These are phyloP conservation scores for Caracal caracal DNA, from an alignment of 2,113 vertebrate genomes.

Conservation along the genomic window DNA sequence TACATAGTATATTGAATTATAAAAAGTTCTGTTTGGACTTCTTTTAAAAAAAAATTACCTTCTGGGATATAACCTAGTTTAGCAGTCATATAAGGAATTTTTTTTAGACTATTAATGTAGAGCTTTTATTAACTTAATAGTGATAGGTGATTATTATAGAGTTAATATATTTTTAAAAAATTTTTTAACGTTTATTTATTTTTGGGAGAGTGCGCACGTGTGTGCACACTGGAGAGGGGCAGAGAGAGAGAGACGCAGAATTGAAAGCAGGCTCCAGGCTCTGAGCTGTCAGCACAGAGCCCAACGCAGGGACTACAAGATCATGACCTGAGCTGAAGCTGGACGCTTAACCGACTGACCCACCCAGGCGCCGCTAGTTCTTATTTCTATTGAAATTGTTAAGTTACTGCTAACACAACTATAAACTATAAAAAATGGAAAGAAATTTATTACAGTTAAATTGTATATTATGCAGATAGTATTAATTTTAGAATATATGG, in stretches of 20 bases:
- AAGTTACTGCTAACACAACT: not conserved
- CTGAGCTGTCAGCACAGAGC: too few species aligned
- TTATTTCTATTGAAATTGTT: not conserved
- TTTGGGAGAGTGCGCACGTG: too few species aligned
- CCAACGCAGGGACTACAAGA: too few species aligned
- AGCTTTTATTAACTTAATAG: not conserved
- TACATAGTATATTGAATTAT: not conserved
- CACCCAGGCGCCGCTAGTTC: too few species aligned
- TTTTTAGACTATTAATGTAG: conserved; percentile 25
- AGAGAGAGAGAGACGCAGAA: too few species aligned
- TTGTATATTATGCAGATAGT: not conserved
- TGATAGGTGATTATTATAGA: not conserved
- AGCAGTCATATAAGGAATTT: not conserved
- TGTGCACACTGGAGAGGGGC: too few species aligned
- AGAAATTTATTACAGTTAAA: not conserved
- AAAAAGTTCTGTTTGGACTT: not conserved
- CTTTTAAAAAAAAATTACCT: not conserved
- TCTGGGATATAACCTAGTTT: not conserved
- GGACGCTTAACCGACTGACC: too few species aligned
- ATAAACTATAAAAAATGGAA: not conserved
- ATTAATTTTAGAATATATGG: not conserved
- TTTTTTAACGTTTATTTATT: too few species aligned
- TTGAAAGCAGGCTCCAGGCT: too few species aligned
- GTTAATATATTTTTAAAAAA: not conserved
- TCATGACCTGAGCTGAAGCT: too few species aligned